Base-by-base conservation (phyloP, 2,797 vertebrate genomes). In the Uromys caudimaculatus region DNA sequence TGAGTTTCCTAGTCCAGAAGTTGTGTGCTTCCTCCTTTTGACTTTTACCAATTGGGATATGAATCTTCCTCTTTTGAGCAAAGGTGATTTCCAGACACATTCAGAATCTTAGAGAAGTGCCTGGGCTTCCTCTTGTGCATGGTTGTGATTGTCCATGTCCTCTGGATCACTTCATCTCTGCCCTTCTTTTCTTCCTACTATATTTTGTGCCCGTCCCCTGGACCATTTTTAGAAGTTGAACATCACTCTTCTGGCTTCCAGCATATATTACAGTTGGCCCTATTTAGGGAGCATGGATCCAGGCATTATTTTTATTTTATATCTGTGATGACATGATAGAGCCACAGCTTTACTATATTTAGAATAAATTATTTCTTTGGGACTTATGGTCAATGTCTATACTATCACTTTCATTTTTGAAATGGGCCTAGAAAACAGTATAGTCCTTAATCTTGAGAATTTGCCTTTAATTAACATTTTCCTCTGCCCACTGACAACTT, bases 41-140 rank as follows among this genome's bases (percentile, higher is more conserved):
- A 97, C 97, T 98, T 96, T 98, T 97, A 97, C 96, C 95, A 97
- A 96, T 35, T 95, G 96, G 92, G 89, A 93, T 98, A 93, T 98
- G 96, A 98, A 71, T 97, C 94, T 98, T 98, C 98, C 98, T 98
- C 96, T 73, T 93, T 95, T 95, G 56, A 93, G 67, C 95, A 89
- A 97, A 97, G 89, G 97, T 97, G 78, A 92, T 96, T 97, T 97
- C 97, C 95, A 93, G 76, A 96, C 95, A 79, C 14, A 92, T 88
- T 97, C 82, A 96, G 50, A 89, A 90, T 94, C 88, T 89, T 90
- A 84, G 78, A 97, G 90, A 96, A 97, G 71, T 96, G 38, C 79
- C 17, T n/a, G 17, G 54, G 87, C 94, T 96, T 93, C 82, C 77
- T 96, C 94, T 94, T 91, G 16, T 44, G 6, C 38, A 14, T 60